A percentile compares a stretch with the other conserved stretches of the same genome.
phyloP scores from a whole-genome alignment of 64 coral and sea anemone species.

The Montipora sp. region DNA sequence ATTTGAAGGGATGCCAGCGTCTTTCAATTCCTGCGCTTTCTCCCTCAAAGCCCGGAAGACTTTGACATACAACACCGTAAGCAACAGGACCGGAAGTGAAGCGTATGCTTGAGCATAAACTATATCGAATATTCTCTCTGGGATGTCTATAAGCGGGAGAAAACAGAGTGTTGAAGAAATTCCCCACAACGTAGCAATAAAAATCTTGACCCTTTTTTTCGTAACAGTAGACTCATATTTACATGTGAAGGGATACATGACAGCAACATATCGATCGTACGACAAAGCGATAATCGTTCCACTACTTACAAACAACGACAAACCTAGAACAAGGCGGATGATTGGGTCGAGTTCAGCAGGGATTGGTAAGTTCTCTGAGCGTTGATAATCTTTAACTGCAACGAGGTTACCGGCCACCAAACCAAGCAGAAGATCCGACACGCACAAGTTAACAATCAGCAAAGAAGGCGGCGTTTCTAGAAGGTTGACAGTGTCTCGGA shows the following conservation, averaged over 20 bases:
- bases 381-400: neutral
- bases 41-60: conserved; percentile 19
- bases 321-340: conserved; percentile 3
- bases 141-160: neutral
- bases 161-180: conserved; percentile 15
- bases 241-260: conserved; percentile 8
- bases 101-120: conserved; percentile 24
- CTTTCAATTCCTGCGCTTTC: neutral
- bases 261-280: conserved; percentile 18
- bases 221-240: conserved; percentile 23
- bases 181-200: conserved; percentile 2
- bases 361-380: neutral
- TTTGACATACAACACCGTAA: conserved; percentile 26
- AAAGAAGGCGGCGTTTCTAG: conserved; percentile 16
- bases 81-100: neutral
- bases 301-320: conserved; percentile 27
- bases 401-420: conserved; percentile 36
- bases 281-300: conserved; percentile 18
- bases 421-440: conserved; percentile 17
- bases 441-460: conserved; percentile 16
- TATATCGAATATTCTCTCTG: conserved; percentile 24
- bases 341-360: neutral
- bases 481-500: neutral
- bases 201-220: conserved; percentile 6
- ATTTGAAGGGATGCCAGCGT: neutral